A percentile compares a stretch with the other conserved stretches of the same genome.
Conservation (phyloP, 2,113 vertebrate species). For the Odocoileus virginianus region DNA sequence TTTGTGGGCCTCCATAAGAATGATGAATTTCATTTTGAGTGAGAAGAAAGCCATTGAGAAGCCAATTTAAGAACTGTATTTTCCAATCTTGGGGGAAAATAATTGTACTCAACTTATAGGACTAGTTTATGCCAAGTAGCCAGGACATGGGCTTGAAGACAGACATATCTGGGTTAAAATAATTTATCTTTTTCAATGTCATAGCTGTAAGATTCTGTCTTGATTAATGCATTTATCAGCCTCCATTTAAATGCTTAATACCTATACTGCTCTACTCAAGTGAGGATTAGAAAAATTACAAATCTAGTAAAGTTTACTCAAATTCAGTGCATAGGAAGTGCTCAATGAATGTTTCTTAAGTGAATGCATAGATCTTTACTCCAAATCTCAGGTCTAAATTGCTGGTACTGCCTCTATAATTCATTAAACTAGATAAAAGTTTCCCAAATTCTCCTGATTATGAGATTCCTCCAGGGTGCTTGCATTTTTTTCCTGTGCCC, state of each 20-base stretch:
- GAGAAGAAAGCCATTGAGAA: neutral
- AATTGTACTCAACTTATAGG: neutral
- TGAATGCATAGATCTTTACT: neutral
- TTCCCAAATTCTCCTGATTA: neutral
- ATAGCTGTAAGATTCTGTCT: neutral
- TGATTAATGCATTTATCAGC: neutral
- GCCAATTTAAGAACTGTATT: neutral
- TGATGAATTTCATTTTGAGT: neutral
- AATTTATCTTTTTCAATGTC: neutral
- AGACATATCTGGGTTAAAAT: neutral
- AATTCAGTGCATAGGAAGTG: neutral
- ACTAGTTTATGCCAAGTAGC: neutral
- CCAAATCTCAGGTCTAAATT: neutral
- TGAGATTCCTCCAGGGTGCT: neutral
- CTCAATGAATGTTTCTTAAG: neutral
- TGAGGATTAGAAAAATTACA: neutral
- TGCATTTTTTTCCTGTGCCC: neutral
- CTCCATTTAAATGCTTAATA: neutral
- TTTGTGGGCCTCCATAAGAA: neutral
- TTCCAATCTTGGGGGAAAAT: neutral
- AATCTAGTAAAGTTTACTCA: neutral
- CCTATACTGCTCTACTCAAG: fast-evolving
- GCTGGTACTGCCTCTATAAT: neutral
- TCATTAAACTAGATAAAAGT: neutral
- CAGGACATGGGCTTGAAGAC: neutral